Percentiles rank a stretch among this genome's conserved stretches.
Evolutionary conservation across 2,888 invertebrate genomes (phyloP).

Genomic region (Drosophila infuscata): DNA sequence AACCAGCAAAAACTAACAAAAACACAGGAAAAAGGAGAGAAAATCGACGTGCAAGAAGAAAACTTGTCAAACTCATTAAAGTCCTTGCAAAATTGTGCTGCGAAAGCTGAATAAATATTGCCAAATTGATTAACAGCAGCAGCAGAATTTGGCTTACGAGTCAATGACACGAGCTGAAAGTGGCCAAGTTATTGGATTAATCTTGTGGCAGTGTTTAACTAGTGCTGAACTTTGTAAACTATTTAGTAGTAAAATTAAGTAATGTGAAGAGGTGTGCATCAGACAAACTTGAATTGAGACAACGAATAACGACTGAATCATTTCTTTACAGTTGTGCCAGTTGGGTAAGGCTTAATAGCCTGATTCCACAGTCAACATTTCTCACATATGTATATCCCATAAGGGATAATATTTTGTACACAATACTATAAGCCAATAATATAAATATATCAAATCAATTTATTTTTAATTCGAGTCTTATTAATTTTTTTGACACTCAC

Average conservation of each 20-base stretch:
- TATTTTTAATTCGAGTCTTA: background rate
- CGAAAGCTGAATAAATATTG: conserved; percentile 36
- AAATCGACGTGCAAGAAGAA: conserved; percentile 42
- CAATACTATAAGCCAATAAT: background rate
- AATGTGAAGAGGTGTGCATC: background rate
- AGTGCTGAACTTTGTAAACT: background rate
- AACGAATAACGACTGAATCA: background rate
- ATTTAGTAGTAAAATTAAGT: background rate
- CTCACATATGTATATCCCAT: too few relatives aligned
- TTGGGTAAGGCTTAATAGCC: background rate
- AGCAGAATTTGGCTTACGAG: background rate
- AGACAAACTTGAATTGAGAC: background rate
- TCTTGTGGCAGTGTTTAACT: background rate
- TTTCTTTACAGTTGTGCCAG: background rate
- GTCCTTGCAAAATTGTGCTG: conserved; percentile 47
- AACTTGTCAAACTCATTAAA: conserved; percentile 68
- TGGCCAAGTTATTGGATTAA: background rate
- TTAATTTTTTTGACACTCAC: too few relatives aligned
- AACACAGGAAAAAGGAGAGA: background rate
- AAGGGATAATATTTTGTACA: background rate
- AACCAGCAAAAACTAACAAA: conserved; percentile 6
- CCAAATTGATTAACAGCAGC: conserved; percentile 5
- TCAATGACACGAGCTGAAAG: background rate
- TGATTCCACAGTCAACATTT: background rate
- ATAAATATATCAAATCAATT: background rate